A percentile compares a stretch with the other conserved stretches of the same genome.
Evolutionary conservation across 2,797 vertebrate species (phyloP).

Genomic region (Antennarius maculatus): DNA sequence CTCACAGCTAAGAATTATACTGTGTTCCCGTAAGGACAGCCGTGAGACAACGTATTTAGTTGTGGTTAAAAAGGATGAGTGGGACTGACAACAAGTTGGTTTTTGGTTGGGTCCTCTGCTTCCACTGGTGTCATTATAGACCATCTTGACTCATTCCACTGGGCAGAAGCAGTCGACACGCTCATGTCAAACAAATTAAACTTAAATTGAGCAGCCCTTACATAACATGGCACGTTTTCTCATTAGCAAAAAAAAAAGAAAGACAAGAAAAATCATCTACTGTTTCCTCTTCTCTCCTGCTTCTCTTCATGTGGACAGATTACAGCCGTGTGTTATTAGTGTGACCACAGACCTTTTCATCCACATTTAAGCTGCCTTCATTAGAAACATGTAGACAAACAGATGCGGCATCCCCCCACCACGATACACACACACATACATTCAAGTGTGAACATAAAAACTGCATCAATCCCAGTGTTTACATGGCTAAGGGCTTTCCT

Average conservation of each 20-base stretch:
- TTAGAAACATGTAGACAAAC: constrained; percentile 50
- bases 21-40: neutral
- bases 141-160: constrained; percentile 39
- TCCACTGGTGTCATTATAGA: constrained; percentile 42
- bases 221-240: constrained; percentile 70
- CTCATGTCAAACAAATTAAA: constrained; percentile 71
- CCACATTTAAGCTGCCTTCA: constrained; percentile 56
- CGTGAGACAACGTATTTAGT: neutral
- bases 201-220: constrained; percentile 67
- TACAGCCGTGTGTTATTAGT: constrained; percentile 56
- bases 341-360: constrained; percentile 51
- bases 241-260: constrained; percentile 58
- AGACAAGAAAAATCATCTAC: constrained; percentile 27
- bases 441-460: constrained; percentile 23
- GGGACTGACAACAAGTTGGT: constrained; percentile 6
- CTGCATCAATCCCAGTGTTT: constrained; percentile 21
- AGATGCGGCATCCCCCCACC: constrained; percentile 37
- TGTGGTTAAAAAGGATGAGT: neutral
- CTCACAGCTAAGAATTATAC: constrained; percentile 4
- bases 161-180: constrained; percentile 46
- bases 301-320: constrained; percentile 57
- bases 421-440: neutral
- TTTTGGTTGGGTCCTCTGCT: constrained; percentile 18
- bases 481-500: constrained; percentile 43
- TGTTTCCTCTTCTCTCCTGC: constrained; percentile 39